Percentiles rank a stretch among this genome's conserved stretches.
These are phyloP conservation scores for Ligdia adustata DNA, from an alignment of 2,888 invertebrate genomes.

Conservation along the genomic window DNA sequence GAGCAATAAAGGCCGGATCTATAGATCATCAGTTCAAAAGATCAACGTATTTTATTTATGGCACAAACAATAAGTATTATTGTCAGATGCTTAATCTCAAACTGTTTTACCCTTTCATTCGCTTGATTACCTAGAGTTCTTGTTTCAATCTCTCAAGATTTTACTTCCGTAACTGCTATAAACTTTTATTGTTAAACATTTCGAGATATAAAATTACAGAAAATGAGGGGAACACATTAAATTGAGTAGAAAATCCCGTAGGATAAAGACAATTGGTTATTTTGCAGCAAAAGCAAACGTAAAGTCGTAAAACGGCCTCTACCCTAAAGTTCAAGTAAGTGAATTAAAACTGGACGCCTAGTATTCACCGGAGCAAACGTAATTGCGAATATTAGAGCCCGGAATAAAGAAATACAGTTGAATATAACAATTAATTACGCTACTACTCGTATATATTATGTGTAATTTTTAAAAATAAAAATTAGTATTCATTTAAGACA, in stretches of 20 bases:
- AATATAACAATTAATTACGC: too few relatives aligned
- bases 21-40: not conserved
- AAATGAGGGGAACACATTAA: constrained; percentile 49
- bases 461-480: too few relatives aligned
- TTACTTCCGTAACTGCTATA: constrained; percentile 21
- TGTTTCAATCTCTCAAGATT: constrained; percentile 19
- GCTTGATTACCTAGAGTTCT: constrained; percentile 14
- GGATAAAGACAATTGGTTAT: constrained; percentile 47
- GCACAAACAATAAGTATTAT: constrained; percentile 13
- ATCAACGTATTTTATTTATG: constrained; percentile 10
- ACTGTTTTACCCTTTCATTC: constrained; percentile 11
- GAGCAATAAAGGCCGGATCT: constrained; percentile 5
- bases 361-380: too few relatives aligned
- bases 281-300: constrained; percentile 45
- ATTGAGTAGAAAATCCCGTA: constrained; percentile 38
- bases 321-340: constrained; percentile 46
- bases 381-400: too few relatives aligned
- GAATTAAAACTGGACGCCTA: constrained; percentile 47
- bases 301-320: constrained; percentile 46
- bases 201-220: constrained; percentile 41
- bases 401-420: too few relatives aligned
- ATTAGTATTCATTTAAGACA: too few relatives aligned
- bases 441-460: too few relatives aligned
- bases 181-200: constrained; percentile 42
- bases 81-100: constrained; percentile 17